Percentiles rank a stretch among this genome's conserved stretches.
Evolutionary conservation across 92 coral and sea anemone species (phyloP).

Genomic region (Parazoanthus atlanticus): DNA sequence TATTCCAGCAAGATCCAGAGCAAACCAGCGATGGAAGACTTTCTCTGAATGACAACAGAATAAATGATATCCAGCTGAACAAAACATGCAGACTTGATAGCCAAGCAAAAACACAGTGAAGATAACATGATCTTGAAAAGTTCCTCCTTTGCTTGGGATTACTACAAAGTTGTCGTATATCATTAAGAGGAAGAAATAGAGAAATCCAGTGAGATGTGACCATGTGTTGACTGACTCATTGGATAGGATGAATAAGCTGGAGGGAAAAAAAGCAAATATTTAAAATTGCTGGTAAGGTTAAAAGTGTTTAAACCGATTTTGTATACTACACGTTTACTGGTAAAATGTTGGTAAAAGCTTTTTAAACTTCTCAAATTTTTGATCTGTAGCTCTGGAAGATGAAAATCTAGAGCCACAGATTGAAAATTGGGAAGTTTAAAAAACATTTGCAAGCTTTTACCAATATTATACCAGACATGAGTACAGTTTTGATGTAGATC

Average conservation of each 20-base stretch:
- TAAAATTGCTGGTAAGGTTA: too few species aligned
- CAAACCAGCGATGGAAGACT: slow-evolving; percentile 88
- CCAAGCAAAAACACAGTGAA: slow-evolving; percentile 78
- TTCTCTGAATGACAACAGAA: slow-evolving; percentile 96
- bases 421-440: too few species aligned
- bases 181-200: slow-evolving; percentile 70
- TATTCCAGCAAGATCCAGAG: slow-evolving; percentile 95
- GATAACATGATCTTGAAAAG: slow-evolving; percentile 82
- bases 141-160: slow-evolving; percentile 75
- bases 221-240: slow-evolving; percentile 94
- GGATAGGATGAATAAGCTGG: slow-evolving; percentile 84
- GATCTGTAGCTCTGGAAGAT: too few species aligned
- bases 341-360: too few species aligned
- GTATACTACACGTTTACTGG: too few species aligned
- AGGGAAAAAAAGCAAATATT: slow-evolving; percentile 14
- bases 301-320: too few species aligned
- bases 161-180: slow-evolving; percentile 76
- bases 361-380: too few species aligned
- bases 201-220: slow-evolving; percentile 89
- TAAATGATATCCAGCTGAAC: slow-evolving; percentile 90
- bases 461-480: too few species aligned
- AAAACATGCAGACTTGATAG: slow-evolving; percentile 89
- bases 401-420: too few species aligned
- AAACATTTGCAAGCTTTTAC: too few species aligned
- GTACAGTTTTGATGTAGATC: too few species aligned